These are phyloP conservation scores for Mungos mungo DNA, from an alignment of 2,113 vertebrate species.

Conservation along the genomic window DNA sequence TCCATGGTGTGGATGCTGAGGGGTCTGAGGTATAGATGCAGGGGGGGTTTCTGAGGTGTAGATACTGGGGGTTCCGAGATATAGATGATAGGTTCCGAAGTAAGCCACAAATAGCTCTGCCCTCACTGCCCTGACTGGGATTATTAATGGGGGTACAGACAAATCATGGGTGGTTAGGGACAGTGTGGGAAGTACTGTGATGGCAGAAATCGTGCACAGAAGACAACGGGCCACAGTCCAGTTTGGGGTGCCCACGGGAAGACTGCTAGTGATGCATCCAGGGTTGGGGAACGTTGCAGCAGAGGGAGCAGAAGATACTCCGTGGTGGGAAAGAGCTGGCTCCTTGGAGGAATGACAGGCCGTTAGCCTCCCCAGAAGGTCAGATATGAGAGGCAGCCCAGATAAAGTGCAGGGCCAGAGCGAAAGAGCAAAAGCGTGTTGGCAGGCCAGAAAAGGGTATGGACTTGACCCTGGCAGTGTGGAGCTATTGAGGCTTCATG, in stretches of 20 bases:
- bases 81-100: neutral
- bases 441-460: neutral
- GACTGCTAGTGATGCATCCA: neutral
- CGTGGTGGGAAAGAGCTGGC: neutral
- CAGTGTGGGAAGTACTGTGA: neutral
- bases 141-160: neutral
- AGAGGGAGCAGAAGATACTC: neutral
- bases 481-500: neutral
- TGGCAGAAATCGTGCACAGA: neutral
- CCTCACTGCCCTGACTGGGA: neutral
- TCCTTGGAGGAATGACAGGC: neutral
- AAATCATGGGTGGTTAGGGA: neutral
- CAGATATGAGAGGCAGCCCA: neutral
- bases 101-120: neutral
- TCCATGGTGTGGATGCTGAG: neutral
- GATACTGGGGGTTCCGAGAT: neutral
- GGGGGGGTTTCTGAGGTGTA: neutral
- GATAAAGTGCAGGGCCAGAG: neutral
- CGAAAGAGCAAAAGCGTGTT: fast-evolving
- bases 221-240: neutral
- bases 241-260: neutral
- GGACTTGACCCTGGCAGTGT: neutral
- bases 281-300: neutral
- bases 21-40: neutral
- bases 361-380: neutral